Base-by-base conservation (phyloP, 2,888 invertebrate species). In the Brenthis hecate region DNA sequence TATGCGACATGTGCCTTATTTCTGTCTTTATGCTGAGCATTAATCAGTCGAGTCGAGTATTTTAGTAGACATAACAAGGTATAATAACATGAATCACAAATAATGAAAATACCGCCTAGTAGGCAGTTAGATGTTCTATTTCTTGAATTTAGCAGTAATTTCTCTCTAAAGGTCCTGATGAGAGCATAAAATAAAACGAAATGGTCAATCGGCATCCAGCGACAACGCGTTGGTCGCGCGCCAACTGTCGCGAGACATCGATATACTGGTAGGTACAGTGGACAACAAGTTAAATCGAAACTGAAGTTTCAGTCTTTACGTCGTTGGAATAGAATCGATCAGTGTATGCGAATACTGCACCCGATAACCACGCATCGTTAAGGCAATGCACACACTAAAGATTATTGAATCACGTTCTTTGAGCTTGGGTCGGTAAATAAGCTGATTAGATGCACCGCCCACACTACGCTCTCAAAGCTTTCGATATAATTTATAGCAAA, bases 151-250 rank as follows among this genome's bases (percentile, higher is more conserved):
- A 72, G 74, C 77, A 75, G 80, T 85, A 84, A 85, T 84, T 84
- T 82, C 81, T 80, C 80, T 78, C 81, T 81, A 85, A 85, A 84
- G 84, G 84, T 86, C 83, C 85, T 87, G 88, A 89, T 87, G 89
- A 88, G 85, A 85, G 80, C 83, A 86, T 91, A 87, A 89, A 91
- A 91, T 89, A 89, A 91, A 91, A 89, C 80, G 79, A 79, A 88
- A 87, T 80, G 86, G 86, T 81, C 85, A 83, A 77, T 81, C 78
- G 80, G 77, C 78, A 79, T 83, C 80, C 78, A 82, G 77, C 85
- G 84, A 89, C 88, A 90, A 78, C 83, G 77, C 82, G 85, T 90
- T 91, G 91, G 91, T 89, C 81, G 81, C 73, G 76, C 77, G 89
- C 91, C 91, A 91, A 91, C 81, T 82, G 83, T 81, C 83, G 78